Percentiles rank a stretch among this genome's conserved stretches.
phyloP scores from a whole-genome alignment of 1,140 invertebrate genomes.

The Cryptotermes secundus region DNA sequence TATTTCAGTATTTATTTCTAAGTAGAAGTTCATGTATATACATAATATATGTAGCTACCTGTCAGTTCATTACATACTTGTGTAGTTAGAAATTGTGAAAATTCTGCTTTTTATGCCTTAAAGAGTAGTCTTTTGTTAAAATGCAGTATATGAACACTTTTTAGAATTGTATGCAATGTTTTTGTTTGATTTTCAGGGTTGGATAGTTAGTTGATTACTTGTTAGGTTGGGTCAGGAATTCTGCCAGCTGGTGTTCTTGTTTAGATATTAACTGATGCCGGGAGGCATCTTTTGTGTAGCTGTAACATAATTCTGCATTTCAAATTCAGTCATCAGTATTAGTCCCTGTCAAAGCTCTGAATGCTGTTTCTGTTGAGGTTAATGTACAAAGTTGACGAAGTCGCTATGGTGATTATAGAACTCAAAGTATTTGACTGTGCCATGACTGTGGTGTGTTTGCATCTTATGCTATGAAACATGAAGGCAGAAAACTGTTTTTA shows the following conservation, averaged over 20 bases:
- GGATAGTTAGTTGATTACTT: background rate
- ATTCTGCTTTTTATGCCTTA: background rate
- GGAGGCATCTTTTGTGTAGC: background rate
- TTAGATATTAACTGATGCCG: background rate
- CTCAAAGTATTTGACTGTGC: background rate
- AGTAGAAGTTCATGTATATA: background rate
- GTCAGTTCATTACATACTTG: background rate
- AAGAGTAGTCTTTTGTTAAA: background rate
- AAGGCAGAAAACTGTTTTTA: no score
- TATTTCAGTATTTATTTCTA: conserved; percentile 16
- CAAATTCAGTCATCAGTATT: background rate
- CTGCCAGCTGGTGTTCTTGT: background rate
- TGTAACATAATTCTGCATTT: background rate
- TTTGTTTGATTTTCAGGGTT: background rate
- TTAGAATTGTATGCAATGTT: no score
- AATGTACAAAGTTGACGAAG: background rate
- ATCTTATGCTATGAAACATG: no score
- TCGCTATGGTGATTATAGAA: no score
- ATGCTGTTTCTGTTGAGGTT: background rate
- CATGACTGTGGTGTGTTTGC: background rate
- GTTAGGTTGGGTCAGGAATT: no score
- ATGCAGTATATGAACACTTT: no score
- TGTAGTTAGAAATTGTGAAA: no score
- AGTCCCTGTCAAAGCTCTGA: background rate
- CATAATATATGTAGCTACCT: background rate